Evolutionary conservation across 2,797 vertebrate genomes (phyloP), one percentile per base, ranked within the genome.

Genomic region (Arnoldichthys spilopterus): DNA sequence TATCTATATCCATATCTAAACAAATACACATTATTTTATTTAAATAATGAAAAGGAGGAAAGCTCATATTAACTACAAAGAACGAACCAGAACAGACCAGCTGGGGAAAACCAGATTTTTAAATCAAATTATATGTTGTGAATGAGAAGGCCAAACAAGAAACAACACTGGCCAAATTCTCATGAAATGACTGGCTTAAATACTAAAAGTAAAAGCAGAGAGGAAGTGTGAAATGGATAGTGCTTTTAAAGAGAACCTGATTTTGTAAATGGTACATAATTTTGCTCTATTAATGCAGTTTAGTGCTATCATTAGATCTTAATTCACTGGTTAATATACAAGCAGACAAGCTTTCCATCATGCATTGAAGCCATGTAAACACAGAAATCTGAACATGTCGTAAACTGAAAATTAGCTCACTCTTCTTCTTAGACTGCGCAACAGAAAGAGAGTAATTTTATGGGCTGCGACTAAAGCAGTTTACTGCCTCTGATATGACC

Each of bases 251-350:
- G 62, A 56, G 68, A 85, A 69, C 70, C 51, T 84, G 74, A 81
- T 83, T 76, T 74, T 49, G 75, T 72, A 87, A 88, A 88, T 86
- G 69, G 87, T 83, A 78, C 86, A 78, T 87, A 49, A 83, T 84
- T 88, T 76, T 80, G 69, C 78, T 79, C 69, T 81, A 84, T 87
- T 86, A 79, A 87, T 81, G 79, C 75, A 81, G 85, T 56, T 82
- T 86, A 78, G 87, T 79, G 79, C 73, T 80, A 88, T 86, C 72
- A 87, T 89, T 87, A 87, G 83, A 79, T 69, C 77, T 82, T 88
- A 87, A 91, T 89, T 91, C 82, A 83, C 85, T 88, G 82, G 81
- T 83, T 86, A 91, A 89, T 89, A 87, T 86, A 82, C 77, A 82
- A 78, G 85, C 74, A 83, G 81, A 61, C 80, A 73, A 88, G 88